Conservation (phyloP, 1,140 invertebrate species). For the Bombus balteatus region DNA sequence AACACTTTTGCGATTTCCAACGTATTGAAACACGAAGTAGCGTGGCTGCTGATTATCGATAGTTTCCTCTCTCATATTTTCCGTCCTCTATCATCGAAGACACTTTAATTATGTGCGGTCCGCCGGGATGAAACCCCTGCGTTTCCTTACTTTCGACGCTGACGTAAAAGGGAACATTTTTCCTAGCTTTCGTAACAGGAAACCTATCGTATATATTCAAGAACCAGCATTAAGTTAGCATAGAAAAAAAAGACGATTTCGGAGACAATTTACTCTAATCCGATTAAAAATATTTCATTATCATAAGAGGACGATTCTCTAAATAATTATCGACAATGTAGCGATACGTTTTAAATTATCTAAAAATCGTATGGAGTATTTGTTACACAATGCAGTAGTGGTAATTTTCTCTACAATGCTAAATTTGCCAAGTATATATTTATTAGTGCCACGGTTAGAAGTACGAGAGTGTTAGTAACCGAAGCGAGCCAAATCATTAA, state of each 20-base stretch:
- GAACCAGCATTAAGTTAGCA: background rate
- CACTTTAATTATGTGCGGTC: slow-evolving; percentile 50
- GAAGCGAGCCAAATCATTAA: background rate
- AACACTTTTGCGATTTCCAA: slow-evolving; percentile 72
- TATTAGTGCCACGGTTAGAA: background rate
- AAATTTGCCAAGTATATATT: background rate
- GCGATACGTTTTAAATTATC: background rate
- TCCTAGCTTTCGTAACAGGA: slow-evolving; percentile 11
- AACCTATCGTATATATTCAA: background rate
- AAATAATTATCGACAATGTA: background rate
- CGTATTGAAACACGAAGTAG: slow-evolving; percentile 61
- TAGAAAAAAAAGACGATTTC: background rate
- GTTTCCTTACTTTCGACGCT: background rate
- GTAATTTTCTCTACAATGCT: background rate
- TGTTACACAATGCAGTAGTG: background rate
- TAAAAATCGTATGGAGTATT: background rate
- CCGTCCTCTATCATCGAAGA: slow-evolving; percentile 25
- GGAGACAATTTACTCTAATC: background rate
- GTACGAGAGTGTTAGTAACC: no score
- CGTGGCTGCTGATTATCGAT: slow-evolving; percentile 26
- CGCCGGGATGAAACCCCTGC: slow-evolving; percentile 28
- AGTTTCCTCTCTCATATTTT: slow-evolving; percentile 27
- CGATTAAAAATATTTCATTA: background rate
- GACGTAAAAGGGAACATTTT: slow-evolving; percentile 9
- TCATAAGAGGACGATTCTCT: background rate